Base-by-base conservation (phyloP, 2,888 invertebrate genomes). In the Ormyrus thymus region DNA sequence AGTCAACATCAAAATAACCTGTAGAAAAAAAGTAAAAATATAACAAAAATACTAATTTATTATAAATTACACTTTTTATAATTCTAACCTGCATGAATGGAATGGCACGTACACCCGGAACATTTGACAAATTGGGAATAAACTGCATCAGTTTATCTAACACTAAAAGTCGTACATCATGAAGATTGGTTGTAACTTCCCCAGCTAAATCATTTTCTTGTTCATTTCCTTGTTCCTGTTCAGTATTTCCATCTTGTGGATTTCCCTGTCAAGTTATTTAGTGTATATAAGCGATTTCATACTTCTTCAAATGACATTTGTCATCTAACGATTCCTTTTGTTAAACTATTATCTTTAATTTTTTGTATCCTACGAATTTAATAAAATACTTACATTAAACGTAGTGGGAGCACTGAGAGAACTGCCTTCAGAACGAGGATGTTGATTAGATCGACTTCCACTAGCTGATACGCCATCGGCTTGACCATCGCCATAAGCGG, bases 1-100 rank as follows among this genome's bases (percentile, higher is more conserved):
- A 0, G 97, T 96, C 72, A 98, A 91, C 95, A 97, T 97, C 9
- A 97, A 92, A 5, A 98, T 92, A 43, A 96, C 95, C 95, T 95
- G 10, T 9, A 48, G 79, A 50, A 75, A 76, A 76, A 45, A 7
- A 51, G 43, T n/a, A 45, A 65, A 84, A 15, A 53, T 29, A 29
- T 46, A 77, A 64, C 56, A 66, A 48, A 61, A 56, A 29, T 29
- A 4, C 29, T 29, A 4, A 29, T 29, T 29, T 29, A 29, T 29
- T 29, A 29, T 29, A 29, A 29, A 29, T 29, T 29, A 29, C 29
- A 29, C 29, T 29, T 29, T 29, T 0, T 29, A 29, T 29, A 29
- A 4, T 29, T 29, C 29, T 29, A 82, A 96, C 96, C 93, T 98
- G 98, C 89, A 98, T 94, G 86, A 97, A 96, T 0, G 98, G 98